Base-by-base conservation (phyloP, 2,888 invertebrate species). In the Xestia rhomboidea region DNA sequence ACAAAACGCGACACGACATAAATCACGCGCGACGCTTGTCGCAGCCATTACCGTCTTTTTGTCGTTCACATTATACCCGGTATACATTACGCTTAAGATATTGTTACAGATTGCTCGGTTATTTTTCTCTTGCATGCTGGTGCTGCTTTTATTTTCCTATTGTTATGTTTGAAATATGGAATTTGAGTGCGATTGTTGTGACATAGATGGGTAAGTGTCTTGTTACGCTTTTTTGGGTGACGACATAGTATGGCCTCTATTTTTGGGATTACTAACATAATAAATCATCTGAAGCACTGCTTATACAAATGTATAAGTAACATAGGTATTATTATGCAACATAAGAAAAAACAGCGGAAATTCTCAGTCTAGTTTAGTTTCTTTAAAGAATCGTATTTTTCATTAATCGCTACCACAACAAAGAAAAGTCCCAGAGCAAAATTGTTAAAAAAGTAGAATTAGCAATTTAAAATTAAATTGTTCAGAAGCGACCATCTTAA, bases 1-100 rank as follows among this genome's bases (percentile, higher is more conserved):
- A 87, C 87, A 84, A 77, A 81, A 74, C 79, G 82, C 81, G 79
- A 81, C 83, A 81, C 71, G 82, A 85, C 80, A 90, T 91, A 88
- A 90, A 90, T 91, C 89, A 87, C 83, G 73, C 81, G 79, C 67
- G 68, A 71, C 88, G 87, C 89, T 90, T 90, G 91, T 92, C 88
- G 90, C 91, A 89, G 87, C 91, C 90, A 90, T 91, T 89, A 90
- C 89, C 90, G 90, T 89, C 87, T 93, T 92, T 91, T 92, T 92
- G 92, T 92, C 89, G 90, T 75, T 66, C 88, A 83, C 87, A 81
- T 90, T 89, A 90, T 89, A 76, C 85, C 64, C 72, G 68, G 89
- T 90, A 88, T 85, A 90, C 84, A 87, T 91, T 88, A 89, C 87
- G 86, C 88, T 85, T 89, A 89, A 91, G 91, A 89, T 91, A 92